phyloP scores from a whole-genome alignment of 35 echinoderm and acorn worm genomes.

The Hemicentrotus pulcherrimus region DNA sequence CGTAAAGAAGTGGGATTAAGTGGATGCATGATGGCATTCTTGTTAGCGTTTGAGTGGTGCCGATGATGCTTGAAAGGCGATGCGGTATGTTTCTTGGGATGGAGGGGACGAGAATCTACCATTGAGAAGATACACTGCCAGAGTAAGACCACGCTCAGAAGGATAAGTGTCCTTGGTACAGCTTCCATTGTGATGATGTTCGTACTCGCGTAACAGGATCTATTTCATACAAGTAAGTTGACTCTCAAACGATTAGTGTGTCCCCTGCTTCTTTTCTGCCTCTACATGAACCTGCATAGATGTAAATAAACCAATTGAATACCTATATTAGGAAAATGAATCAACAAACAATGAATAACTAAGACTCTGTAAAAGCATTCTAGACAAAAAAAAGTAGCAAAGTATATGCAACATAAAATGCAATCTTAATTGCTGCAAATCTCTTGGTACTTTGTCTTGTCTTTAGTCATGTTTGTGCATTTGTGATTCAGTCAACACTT shows the following conservation, averaged over 20 bases:
- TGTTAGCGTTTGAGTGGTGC: neutral
- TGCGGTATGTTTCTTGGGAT: slow-evolving; percentile 32
- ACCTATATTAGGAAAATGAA: too few species aligned
- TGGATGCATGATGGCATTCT: slow-evolving; percentile 27
- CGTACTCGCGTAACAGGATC: neutral
- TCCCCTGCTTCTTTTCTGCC: neutral
- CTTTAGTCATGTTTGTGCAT: too few species aligned
- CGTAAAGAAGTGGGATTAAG: neutral
- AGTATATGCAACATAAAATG: too few species aligned
- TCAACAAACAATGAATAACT: too few species aligned
- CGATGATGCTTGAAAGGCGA: slow-evolving; percentile 27
- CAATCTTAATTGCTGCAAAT: too few species aligned
- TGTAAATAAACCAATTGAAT: neutral
- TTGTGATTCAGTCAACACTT: too few species aligned
- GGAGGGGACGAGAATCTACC: slow-evolving; percentile 21
- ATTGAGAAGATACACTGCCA: slow-evolving; percentile 14
- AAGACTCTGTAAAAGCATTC: too few species aligned
- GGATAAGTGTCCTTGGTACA: neutral
- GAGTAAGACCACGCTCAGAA: neutral
- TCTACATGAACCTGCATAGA: neutral
- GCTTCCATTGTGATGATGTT: neutral
- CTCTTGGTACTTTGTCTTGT: too few species aligned
- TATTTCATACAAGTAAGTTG: neutral
- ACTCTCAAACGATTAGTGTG: neutral
- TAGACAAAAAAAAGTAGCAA: too few species aligned